A percentile compares a stretch with the other conserved stretches of the same genome.
Evolutionary conservation across 2,113 vertebrate genomes (phyloP).

Genomic region (Peromyscus leucopus): DNA sequence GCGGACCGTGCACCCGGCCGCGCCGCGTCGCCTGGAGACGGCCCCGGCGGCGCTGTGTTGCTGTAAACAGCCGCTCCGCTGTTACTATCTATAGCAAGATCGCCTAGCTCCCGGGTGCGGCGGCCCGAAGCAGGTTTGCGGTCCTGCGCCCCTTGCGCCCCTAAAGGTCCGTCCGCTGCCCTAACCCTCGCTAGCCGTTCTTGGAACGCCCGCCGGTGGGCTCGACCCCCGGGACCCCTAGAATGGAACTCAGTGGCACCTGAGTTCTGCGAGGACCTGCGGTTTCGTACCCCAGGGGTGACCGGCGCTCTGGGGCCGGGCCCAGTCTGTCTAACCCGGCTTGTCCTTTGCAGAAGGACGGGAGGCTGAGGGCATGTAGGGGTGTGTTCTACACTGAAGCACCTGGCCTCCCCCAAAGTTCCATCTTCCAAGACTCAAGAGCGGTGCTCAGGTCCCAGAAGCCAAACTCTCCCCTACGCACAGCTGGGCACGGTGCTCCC

Average conservation of each 20-base stretch:
- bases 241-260: background rate
- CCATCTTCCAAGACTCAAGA: background rate
- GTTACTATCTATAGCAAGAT: constrained; percentile 90
- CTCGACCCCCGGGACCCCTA: background rate
- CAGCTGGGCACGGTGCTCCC: background rate
- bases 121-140: constrained; percentile 84
- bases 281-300: background rate
- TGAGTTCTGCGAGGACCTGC: background rate
- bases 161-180: background rate
- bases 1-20: constrained; percentile 75
- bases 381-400: background rate
- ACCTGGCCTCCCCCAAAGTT: constrained; percentile 15
- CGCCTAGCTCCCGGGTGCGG: constrained; percentile 87
- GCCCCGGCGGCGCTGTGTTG: constrained; percentile 88
- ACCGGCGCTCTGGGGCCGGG: background rate
- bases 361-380: background rate
- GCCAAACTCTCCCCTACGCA: background rate
- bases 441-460: background rate
- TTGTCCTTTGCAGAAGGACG: constrained; percentile 53
- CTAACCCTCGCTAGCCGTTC: background rate
- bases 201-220: background rate
- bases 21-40: constrained; percentile 87
- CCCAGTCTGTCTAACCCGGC: constrained; percentile 50
- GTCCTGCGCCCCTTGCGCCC: constrained; percentile 78
- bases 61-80: constrained; percentile 89